These are phyloP conservation scores for Tipula lateralis DNA, from an alignment of 2,888 invertebrate species.

Conservation along the genomic window DNA sequence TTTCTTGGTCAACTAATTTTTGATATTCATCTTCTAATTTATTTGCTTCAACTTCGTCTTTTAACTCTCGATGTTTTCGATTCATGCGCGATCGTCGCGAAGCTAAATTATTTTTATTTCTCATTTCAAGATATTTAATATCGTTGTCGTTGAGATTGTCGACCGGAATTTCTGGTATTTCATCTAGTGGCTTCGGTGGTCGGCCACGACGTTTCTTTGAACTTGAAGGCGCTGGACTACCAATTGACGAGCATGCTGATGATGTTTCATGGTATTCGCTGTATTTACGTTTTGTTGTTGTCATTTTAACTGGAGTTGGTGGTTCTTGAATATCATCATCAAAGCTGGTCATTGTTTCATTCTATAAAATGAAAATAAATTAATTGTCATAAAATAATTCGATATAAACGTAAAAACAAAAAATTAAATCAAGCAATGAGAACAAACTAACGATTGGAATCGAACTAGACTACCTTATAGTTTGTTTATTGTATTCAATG, in stretches of 20 bases:
- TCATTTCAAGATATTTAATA: conserved; percentile 60
- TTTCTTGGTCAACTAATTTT: not conserved
- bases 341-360: not conserved
- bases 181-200: conserved; percentile 50
- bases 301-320: not conserved
- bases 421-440: not conserved
- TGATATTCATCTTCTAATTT: not conserved
- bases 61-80: conserved; percentile 51
- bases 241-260: not conserved
- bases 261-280: not conserved
- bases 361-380: not conserved
- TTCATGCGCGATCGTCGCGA: conserved; percentile 69
- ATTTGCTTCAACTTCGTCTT: not conserved
- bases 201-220: conserved; percentile 49
- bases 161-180: conserved; percentile 34
- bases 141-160: conserved; percentile 48
- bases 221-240: conserved; percentile 37
- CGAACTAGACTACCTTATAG: not conserved
- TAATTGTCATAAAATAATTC: not conserved
- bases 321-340: conserved; percentile 19
- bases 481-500: not conserved
- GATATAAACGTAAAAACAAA: not conserved
- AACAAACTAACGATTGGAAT: not conserved
- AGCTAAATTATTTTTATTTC: conserved; percentile 75
- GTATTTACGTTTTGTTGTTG: conserved; percentile 19